Evolutionary conservation across 1,140 invertebrate genomes (phyloP), one percentile per base, ranked within the genome.

Genomic region (Phortica variegata): DNA sequence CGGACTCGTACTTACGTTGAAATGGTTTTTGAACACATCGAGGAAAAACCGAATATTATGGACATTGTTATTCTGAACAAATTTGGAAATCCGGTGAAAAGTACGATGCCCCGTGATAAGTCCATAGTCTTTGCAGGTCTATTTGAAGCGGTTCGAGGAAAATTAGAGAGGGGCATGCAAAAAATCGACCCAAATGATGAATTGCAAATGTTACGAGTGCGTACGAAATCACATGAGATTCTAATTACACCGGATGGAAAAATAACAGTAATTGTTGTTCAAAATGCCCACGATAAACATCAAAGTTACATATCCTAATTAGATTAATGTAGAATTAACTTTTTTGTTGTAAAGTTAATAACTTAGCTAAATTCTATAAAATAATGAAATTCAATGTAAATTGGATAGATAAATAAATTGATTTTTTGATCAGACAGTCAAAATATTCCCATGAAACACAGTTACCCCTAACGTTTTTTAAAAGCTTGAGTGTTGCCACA

Each of bases 61-160:
- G 72, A 75, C 33, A 57, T 75, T 31, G 52, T 75, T 2, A 59
- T 75, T 29, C 41, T 65, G 0, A 75, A 75, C 19, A 55, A 69
- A 4, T 37, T 34, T 18, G 72, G 72, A 1, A 50, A 72, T 57
- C 72, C 72, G 8, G 56, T 75, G 1, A 70, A 58, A 17, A 68
- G 65, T 21, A 68, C 72, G 0, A 70, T 75, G 72, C 39, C 49
- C 2, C 17, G 34, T 2, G 36, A 54, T 8, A 19, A 36, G 0
- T 47, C 63, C 5, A 51, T 75, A 2, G 50, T 70, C 15, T 61
- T 68, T 47, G 54, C 58, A 6, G 72, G 72, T 3, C 48, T 55
- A 2, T 72, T 65, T 47, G 68, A 70, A 42, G 52, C 56, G 2
- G 42, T 75, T 8, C 45, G 57, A 1, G 58, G 70, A 5, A 65